phyloP scores from a whole-genome alignment of 2,797 vertebrate species.

The Sebastolobus altivelis region DNA sequence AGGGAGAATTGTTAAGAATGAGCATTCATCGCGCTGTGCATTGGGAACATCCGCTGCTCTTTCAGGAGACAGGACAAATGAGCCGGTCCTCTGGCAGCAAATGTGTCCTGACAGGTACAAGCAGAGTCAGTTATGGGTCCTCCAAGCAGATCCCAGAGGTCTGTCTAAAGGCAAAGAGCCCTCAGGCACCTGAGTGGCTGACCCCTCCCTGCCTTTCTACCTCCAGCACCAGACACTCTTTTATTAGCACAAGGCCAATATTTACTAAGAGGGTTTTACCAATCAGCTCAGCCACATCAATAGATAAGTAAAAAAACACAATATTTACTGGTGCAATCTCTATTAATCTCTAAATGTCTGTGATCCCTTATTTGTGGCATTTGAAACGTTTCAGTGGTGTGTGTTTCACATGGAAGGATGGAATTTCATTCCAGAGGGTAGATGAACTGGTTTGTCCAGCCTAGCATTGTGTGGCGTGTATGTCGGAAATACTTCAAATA shows the following conservation, averaged over 20 bases:
- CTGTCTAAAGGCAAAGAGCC: conserved; percentile 70
- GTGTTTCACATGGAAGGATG: neutral
- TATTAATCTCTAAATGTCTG: neutral
- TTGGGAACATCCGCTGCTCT: conserved; percentile 42
- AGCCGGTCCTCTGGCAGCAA: conserved; percentile 67
- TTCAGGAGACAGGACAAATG: conserved; percentile 67
- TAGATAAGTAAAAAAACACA: neutral
- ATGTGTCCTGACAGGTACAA: conserved; percentile 81
- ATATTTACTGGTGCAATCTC: neutral
- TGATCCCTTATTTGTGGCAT: neutral
- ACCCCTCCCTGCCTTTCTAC: conserved; percentile 51
- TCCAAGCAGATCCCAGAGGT: conserved; percentile 66
- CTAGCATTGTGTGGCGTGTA: neutral
- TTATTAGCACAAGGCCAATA: conserved; percentile 40
- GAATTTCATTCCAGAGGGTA: neutral
- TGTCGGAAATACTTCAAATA: conserved; percentile 16
- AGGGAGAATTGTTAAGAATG: conserved; percentile 18
- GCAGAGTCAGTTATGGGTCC: conserved; percentile 73
- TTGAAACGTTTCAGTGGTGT: conserved; percentile 1
- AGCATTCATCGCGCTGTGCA: conserved; percentile 24
- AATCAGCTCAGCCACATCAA: conserved; percentile 7
- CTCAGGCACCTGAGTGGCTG: conserved; percentile 64
- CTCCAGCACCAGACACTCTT: conserved; percentile 17
- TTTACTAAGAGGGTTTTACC: conserved; percentile 44
- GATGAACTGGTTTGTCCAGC: conserved; percentile 49